These are phyloP conservation scores for Clostera curtula DNA, from an alignment of 2,888 invertebrate species.

Conservation along the genomic window DNA sequence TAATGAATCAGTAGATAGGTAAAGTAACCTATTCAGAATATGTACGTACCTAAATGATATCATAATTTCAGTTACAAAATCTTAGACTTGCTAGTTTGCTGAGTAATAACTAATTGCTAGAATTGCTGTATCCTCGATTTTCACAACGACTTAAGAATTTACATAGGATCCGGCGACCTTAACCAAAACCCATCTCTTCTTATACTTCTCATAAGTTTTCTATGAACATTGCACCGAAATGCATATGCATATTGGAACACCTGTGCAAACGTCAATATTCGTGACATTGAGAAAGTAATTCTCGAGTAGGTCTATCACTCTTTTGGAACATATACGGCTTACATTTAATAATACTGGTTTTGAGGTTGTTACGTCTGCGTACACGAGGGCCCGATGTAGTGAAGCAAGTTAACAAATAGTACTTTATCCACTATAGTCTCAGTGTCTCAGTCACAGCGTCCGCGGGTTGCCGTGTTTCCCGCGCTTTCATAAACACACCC, in stretches of 20 bases:
- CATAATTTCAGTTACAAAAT: too few relatives aligned
- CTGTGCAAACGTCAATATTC: slow-evolving; percentile 9
- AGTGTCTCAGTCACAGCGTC: slow-evolving; percentile 42
- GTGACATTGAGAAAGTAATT: slow-evolving; percentile 5
- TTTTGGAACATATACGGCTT: slow-evolving; percentile 1
- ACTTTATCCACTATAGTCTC: slow-evolving; percentile 14
- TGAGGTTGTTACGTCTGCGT: slow-evolving; percentile 20
- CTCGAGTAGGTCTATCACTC: slow-evolving; percentile 1
- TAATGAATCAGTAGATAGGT: too few relatives aligned
- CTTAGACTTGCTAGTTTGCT: too few relatives aligned
- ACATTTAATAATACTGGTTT: slow-evolving; percentile 8
- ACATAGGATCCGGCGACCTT: too few relatives aligned
- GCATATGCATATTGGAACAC: slow-evolving; percentile 7
- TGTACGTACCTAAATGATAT: too few relatives aligned
- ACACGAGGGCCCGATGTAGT: slow-evolving; percentile 12
- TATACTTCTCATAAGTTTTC: too few relatives aligned
- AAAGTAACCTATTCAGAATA: too few relatives aligned
- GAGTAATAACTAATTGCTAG: too few relatives aligned
- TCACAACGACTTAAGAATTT: too few relatives aligned
- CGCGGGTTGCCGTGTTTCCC: slow-evolving; percentile 47
- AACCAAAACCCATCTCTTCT: too few relatives aligned
- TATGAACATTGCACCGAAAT: slow-evolving; percentile 6
- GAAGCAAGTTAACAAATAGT: slow-evolving; percentile 10
- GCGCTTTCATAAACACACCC: slow-evolving; percentile 38
- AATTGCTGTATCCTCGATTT: too few relatives aligned